phyloP scores from a whole-genome alignment of 2,113 vertebrate species.

The Pipa parva region DNA sequence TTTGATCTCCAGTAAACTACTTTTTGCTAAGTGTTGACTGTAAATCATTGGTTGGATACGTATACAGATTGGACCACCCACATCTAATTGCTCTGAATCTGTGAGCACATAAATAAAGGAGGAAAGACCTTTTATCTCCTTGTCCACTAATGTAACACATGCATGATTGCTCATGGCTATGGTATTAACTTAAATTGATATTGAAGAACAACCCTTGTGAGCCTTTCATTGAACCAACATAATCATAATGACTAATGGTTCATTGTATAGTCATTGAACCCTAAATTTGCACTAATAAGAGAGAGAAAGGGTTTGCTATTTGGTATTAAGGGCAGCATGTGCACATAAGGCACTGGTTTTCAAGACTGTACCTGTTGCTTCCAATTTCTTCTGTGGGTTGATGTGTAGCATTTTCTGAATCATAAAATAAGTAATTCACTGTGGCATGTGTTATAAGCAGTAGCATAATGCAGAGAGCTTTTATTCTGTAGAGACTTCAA shows the following conservation, averaged over 20 bases:
- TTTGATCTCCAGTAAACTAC: slow-evolving; percentile 28
- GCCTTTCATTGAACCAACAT: not conserved
- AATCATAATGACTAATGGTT: not conserved
- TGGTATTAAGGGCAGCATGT: too few species aligned
- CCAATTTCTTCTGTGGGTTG: too few species aligned
- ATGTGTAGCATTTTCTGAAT: too few species aligned
- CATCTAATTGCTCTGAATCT: slow-evolving; percentile 21
- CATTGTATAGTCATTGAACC: not conserved
- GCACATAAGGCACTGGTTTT: too few species aligned
- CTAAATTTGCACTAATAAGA: not conserved
- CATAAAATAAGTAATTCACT: too few species aligned
- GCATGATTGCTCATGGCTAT: not conserved
- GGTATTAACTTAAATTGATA: not conserved
- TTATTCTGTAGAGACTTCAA: too few species aligned
- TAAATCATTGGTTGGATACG: not conserved
- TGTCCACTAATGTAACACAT: not conserved
- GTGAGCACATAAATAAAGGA: slow-evolving; percentile 2
- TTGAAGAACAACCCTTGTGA: not conserved
- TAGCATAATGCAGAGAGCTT: too few species aligned
- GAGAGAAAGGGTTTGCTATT: not conserved
- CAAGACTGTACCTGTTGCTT: too few species aligned
- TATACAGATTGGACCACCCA: slow-evolving; percentile 2
- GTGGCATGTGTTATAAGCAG: too few species aligned
- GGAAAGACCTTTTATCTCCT: not conserved
- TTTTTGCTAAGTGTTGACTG: not conserved